Evolutionary conservation across 2,113 vertebrate genomes (phyloP).

Genomic region (Rostratula benghalensis): DNA sequence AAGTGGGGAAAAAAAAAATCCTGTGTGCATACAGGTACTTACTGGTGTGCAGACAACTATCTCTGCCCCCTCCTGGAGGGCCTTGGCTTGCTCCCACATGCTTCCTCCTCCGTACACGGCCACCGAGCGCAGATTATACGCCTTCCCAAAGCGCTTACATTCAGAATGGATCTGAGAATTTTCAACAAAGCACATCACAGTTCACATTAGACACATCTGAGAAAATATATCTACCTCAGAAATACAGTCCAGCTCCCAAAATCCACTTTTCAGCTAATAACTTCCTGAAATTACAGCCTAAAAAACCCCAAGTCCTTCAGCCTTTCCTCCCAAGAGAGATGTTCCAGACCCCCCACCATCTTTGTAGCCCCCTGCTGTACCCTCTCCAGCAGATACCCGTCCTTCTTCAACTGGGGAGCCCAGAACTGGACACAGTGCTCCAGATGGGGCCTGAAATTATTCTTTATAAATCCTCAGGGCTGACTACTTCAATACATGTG

Average conservation of each 20-base stretch:
- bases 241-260: not conserved
- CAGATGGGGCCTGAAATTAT: no score
- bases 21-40: slow-evolving; percentile 55
- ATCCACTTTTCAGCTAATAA: not conserved
- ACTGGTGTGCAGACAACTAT: slow-evolving; percentile 99
- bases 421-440: no score
- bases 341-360: no score
- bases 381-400: no score
- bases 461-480: not conserved
- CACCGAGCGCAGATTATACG: slow-evolving; percentile 94
- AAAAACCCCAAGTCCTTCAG: no score
- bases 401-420: no score
- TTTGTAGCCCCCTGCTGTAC: no score
- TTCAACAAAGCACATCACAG: not conserved
- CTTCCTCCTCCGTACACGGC: slow-evolving; percentile 98
- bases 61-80: slow-evolving; percentile 97
- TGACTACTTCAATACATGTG: fast-evolving
- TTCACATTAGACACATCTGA: not conserved
- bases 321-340: no score
- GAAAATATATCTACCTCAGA: not conserved
- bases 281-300: not conserved
- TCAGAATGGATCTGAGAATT: slow-evolving; percentile 89
- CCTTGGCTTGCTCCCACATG: slow-evolving; percentile 99
- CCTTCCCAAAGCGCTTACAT: slow-evolving; percentile 98
- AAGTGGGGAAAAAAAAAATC: not conserved